A percentile compares a stretch with the other conserved stretches of the same genome.
phyloP scores from a whole-genome alignment of 2,113 vertebrate species.

The Ptilorrhoa leucosticta region DNA sequence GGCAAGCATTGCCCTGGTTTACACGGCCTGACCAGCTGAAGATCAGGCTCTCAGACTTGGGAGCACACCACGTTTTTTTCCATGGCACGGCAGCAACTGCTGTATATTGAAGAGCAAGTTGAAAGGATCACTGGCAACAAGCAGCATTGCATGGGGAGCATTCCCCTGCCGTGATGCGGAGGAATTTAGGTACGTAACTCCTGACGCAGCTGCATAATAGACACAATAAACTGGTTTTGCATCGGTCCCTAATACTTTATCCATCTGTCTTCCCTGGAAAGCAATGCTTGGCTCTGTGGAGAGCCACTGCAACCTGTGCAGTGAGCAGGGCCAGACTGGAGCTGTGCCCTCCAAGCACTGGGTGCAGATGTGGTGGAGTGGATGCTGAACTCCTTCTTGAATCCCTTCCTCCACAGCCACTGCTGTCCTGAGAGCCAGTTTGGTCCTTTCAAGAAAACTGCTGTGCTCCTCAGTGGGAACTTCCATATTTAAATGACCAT shows the following conservation, averaged over 20 bases:
- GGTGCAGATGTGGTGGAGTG: neutral
- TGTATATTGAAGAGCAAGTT: neutral
- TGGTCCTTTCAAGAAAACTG: neutral
- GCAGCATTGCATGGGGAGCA: neutral
- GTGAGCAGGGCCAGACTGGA: neutral
- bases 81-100: neutral
- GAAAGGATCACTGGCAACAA: neutral
- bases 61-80: neutral
- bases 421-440: neutral
- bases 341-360: neutral
- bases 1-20: neutral
- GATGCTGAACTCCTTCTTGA: neutral
- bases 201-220: neutral
- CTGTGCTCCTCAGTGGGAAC: neutral
- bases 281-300: neutral
- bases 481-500: fast-evolving
- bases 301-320: neutral
- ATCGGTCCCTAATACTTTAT: neutral
- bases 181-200: neutral
- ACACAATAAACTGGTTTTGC: neutral
- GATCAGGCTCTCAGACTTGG: neutral
- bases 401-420: neutral
- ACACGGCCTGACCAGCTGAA: neutral
- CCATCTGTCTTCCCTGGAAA: neutral
- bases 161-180: neutral